A percentile compares a stretch with the other conserved stretches of the same genome.
Conservation (phyloP, 2,888 invertebrate species). For the Drosophila vallismaia region DNA sequence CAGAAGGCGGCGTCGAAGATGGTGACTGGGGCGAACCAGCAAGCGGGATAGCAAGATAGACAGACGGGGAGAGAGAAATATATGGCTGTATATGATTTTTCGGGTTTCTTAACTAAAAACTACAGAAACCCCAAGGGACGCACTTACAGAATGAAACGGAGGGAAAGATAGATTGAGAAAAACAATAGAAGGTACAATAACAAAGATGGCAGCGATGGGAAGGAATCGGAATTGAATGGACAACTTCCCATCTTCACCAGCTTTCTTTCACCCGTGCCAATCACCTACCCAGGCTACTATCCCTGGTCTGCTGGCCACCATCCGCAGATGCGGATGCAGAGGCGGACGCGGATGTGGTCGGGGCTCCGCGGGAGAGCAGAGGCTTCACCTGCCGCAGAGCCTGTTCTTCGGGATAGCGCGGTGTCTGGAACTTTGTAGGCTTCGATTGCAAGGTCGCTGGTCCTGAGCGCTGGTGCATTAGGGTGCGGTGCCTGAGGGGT, state of each 20-base stretch:
- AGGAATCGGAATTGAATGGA: not conserved
- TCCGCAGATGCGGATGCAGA: constrained; percentile 28
- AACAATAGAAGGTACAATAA: constrained; percentile 1
- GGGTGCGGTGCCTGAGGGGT: constrained; percentile 84
- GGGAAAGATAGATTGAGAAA: constrained; percentile 11
- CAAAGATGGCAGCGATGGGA: constrained; percentile 3
- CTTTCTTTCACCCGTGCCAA: not conserved
- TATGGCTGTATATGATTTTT: constrained; percentile 39
- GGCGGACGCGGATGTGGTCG: constrained; percentile 60
- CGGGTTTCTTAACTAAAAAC: constrained; percentile 26
- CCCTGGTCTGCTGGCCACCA: constrained; percentile 81
- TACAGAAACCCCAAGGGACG: constrained; percentile 29
- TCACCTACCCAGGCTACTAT: constrained; percentile 83
- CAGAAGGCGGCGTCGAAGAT: constrained; percentile 71
- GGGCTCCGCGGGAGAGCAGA: constrained; percentile 64
- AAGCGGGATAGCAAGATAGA: constrained; percentile 27
- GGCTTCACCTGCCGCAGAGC: constrained; percentile 81
- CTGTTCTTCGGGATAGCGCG: constrained; percentile 84
- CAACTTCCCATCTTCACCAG: constrained; percentile 11
- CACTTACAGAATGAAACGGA: constrained; percentile 41
- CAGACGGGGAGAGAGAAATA: constrained; percentile 53
- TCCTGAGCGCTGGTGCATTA: constrained; percentile 84
- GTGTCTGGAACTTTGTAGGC: constrained; percentile 83
- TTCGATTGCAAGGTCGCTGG: constrained; percentile 83
- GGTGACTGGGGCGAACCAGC: constrained; percentile 53